Evolutionary conservation across 2,888 invertebrate species (phyloP), one percentile per base, ranked within the genome.

Genomic region (Bembecia ichneumoniformis): DNA sequence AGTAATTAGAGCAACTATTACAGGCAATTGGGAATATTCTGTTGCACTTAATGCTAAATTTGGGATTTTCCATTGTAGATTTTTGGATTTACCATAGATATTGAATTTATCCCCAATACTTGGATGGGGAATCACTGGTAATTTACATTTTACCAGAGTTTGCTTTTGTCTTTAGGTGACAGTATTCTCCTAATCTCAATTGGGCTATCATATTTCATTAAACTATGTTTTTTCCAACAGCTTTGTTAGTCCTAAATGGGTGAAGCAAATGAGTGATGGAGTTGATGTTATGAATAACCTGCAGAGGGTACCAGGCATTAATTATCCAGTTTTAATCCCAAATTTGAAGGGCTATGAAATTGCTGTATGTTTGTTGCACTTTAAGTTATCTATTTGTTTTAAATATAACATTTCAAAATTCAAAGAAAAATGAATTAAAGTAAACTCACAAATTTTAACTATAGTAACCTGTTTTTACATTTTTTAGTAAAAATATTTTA

Each of bases 241-340:
- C 84, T 99, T 99, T 88, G 99, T 99, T 0, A 98, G 97, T 60
- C 95, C 99, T 4, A 98, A 98, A 90, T 99, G 98, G 99, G 93
- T 99, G 10, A 99, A 99, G 17, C 99, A 99, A 89, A 97, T 99
- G 97, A 93, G 92, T 16, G 99, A 99, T 78, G 94, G 94, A 61
- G 70, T 79, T 0, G 90, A 93, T 70, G 96, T 99, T 0, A 90
- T 94, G 74, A 86, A 83, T 52, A 89, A 89, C 49, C 93, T 98
- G 48, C 83, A 88, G 1, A 92, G 92, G 66, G 76, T 84, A 5
- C 82, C 90, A 0, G 91, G 90, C 14, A 89, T 97, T 1, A 90
- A 91, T 35, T 99, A 99, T 78, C 94, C 98, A 9, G 98, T 96
- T 1, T 88, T 99, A 4, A 95, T 98, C 9, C 99, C 99, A 10